These are phyloP conservation scores for Cynopterus sphinx DNA, from an alignment of 2,797 vertebrate genomes.

Conservation along the genomic window DNA sequence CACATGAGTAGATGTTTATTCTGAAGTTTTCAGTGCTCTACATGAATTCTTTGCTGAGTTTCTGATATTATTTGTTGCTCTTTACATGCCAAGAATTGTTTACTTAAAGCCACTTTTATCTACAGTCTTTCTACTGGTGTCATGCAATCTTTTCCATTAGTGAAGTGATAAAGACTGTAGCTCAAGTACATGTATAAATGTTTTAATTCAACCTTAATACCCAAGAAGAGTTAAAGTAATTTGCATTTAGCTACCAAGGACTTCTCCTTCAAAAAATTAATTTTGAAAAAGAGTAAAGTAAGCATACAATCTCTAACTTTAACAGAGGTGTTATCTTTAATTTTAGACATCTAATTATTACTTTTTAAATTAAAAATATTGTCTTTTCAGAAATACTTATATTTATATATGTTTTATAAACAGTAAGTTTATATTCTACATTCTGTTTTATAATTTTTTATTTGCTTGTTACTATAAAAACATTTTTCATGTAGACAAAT, in stretches of 20 bases:
- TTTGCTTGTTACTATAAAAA: background rate
- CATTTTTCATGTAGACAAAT: background rate
- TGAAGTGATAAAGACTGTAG: constrained; percentile 38
- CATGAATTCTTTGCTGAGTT: constrained; percentile 39
- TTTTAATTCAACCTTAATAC: constrained; percentile 47
- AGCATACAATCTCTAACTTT: constrained; percentile 73
- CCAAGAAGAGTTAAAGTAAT: background rate
- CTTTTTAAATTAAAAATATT: background rate
- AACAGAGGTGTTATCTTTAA: constrained; percentile 77
- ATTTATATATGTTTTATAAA: background rate
- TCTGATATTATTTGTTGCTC: constrained; percentile 58
- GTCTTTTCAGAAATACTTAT: background rate
- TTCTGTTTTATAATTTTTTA: background rate
- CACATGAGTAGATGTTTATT: constrained; percentile 27
- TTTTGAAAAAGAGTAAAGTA: constrained; percentile 16
- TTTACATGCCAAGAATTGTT: constrained; percentile 55
- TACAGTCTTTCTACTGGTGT: constrained; percentile 4
- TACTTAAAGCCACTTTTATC: background rate
- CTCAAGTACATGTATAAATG: constrained; percentile 32
- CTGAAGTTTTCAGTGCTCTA: background rate
- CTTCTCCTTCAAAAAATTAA: background rate
- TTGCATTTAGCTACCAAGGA: constrained; percentile 1
- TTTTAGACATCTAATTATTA: constrained; percentile 77
- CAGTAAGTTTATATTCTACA: background rate
- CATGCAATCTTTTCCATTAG: constrained; percentile 48